phyloP scores from a whole-genome alignment of 2,797 vertebrate species.

The Cyprinella venusta region DNA sequence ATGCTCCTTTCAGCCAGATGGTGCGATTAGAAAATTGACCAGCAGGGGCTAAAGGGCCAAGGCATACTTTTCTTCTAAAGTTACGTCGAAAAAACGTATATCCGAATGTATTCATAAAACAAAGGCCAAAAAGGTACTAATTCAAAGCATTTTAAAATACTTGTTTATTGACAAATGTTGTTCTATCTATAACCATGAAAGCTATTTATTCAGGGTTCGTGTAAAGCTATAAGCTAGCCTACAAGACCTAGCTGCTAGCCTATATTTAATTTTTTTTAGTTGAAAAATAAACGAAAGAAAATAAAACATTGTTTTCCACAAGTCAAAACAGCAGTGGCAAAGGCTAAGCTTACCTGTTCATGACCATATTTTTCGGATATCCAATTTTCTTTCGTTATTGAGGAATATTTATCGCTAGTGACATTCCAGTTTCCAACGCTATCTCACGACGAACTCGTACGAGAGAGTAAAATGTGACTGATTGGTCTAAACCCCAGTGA shows the following conservation, averaged over 20 bases:
- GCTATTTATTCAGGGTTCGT: background rate
- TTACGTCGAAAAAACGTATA: background rate
- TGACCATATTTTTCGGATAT: background rate
- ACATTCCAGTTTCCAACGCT: no score
- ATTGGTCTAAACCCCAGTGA: no score
- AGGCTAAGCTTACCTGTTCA: no score
- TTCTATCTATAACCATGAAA: background rate
- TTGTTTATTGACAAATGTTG: no score
- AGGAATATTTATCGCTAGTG: no score
- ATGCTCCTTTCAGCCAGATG: background rate
- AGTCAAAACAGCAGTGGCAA: background rate
- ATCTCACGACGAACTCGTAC: no score
- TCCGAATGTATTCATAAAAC: background rate
- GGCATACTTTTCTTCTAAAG: background rate
- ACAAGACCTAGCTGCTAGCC: no score
- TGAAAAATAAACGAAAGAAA: no score
- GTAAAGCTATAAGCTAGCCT: background rate
- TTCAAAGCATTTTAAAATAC: background rate
- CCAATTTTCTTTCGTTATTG: background rate
- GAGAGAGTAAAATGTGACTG: no score
- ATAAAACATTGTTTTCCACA: background rate
- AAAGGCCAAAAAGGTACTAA: no score
- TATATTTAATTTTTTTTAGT: background rate
- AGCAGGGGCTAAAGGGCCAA: background rate
- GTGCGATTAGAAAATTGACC: background rate